Percentiles rank a stretch among this genome's conserved stretches.
Conservation (phyloP, 2,797 vertebrate species). For the Buceros bicornis region DNA sequence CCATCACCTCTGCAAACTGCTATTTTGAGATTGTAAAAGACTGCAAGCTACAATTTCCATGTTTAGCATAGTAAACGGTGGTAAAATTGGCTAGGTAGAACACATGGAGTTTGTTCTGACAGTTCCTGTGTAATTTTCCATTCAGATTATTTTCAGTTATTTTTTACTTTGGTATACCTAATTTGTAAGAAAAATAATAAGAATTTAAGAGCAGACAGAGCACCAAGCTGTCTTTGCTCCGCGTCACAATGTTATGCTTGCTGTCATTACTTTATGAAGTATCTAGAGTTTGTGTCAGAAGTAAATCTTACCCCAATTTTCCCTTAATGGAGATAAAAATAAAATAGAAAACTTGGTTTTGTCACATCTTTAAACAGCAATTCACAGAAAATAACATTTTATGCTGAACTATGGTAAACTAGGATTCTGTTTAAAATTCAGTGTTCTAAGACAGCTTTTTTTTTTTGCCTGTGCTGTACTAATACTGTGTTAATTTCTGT, state of each 20-base stretch:
- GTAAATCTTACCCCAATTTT: not conserved
- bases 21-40: not conserved
- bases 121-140: not conserved
- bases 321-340: not conserved
- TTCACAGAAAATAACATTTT: not conserved
- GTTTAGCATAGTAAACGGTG: not conserved
- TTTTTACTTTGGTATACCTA: not conserved
- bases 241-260: not conserved
- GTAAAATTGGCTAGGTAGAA: not conserved
- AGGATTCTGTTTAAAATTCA: not conserved
- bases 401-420: not conserved
- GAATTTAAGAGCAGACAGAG: not conserved
- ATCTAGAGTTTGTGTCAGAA: not conserved
- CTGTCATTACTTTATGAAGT: not conserved
- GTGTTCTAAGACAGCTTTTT: not conserved
- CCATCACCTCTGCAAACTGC: not conserved
- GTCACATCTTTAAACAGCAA: not conserved
- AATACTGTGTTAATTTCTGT: not conserved
- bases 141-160: not conserved
- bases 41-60: not conserved
- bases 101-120: not conserved
- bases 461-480: not conserved
- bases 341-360: not conserved
- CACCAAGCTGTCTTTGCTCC: not conserved
- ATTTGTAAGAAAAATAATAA: not conserved